These are phyloP conservation scores for Bombus sibiricus DNA, from an alignment of 1,140 invertebrate species.

Conservation along the genomic window DNA sequence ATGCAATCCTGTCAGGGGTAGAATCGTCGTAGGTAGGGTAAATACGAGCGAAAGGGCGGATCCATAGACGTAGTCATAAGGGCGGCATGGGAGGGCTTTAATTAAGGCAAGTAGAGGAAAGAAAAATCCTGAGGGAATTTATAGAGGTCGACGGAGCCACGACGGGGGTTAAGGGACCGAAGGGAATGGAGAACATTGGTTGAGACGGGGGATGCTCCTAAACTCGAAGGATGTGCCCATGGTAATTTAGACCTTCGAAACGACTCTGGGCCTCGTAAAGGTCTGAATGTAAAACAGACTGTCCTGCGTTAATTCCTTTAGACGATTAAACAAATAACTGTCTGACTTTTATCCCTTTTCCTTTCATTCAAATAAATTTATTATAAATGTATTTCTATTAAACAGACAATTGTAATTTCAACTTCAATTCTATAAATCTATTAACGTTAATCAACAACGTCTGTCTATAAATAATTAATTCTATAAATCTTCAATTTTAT, in stretches of 20 bases:
- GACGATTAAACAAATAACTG: conserved; percentile 65
- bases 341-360: background rate
- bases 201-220: conserved; percentile 61
- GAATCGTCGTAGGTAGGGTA: conserved; percentile 46
- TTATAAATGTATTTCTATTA: background rate
- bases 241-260: conserved; percentile 75
- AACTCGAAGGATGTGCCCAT: conserved; percentile 71
- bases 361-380: background rate
- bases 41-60: conserved; percentile 63
- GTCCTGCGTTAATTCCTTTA: conserved; percentile 72
- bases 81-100: conserved; percentile 77
- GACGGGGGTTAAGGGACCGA: conserved; percentile 63
- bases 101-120: conserved; percentile 81
- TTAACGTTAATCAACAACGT: no score
- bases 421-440: no score
- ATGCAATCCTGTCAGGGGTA: conserved; percentile 55
- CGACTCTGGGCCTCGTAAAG: conserved; percentile 69
- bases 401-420: background rate
- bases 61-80: conserved; percentile 70
- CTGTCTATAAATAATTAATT: no score
- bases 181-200: conserved; percentile 61
- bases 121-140: conserved; percentile 81
- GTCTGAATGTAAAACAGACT: conserved; percentile 72
- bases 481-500: no score
- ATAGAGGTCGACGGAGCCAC: conserved; percentile 73